Evolutionary conservation across 2,888 invertebrate species (phyloP), one percentile per base, ranked within the genome.

Genomic region (Physocephala rufipes): DNA sequence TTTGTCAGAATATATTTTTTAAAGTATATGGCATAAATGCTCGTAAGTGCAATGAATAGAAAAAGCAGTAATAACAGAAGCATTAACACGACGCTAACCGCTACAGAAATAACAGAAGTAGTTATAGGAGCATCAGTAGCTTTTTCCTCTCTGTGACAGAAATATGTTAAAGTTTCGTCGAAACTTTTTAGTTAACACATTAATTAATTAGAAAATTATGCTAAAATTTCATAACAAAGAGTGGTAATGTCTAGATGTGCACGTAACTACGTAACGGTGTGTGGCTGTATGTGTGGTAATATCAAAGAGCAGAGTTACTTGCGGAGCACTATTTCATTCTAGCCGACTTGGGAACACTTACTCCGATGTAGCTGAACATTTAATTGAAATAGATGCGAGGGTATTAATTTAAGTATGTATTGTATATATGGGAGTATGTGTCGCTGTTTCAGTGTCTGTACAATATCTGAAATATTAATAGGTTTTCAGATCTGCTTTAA

Each of bases 381-480:
- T 53, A 53, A 53, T 53, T 53, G 21, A 53, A 53, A 53, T 53
- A 61, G 9, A 5, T 24, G 30, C 36, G 2, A 24, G 47, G 49
- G 49, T 64, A 47, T 72, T 26, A 65, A 65, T 13, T 43, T 26
- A n/a, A 47, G 28, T 51, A 43, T 47, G 28, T 65, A 47, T 62
- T 64, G 67, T 59, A 12, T 16, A 3, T 26, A 49, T 64, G 51
- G 43, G n/a, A 47, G 63, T 61, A 67, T 69, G 64, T 71, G 74
- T 73, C 71, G 75, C 67, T 71, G 70, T 67, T n/a, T n/a, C n/a
- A n/a, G 65, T 58, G 67, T 73, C 63, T 71, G 74, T 71, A 61
- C 67, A n/a, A n/a, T 62, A 53, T 49, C 51, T 51, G 49, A 49
- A 21, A 13, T 61, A 21, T 28, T 62, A 19, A 47, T n/a, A 51